phyloP scores from a whole-genome alignment of 2,888 invertebrate genomes.

The Trachelus stipa region DNA sequence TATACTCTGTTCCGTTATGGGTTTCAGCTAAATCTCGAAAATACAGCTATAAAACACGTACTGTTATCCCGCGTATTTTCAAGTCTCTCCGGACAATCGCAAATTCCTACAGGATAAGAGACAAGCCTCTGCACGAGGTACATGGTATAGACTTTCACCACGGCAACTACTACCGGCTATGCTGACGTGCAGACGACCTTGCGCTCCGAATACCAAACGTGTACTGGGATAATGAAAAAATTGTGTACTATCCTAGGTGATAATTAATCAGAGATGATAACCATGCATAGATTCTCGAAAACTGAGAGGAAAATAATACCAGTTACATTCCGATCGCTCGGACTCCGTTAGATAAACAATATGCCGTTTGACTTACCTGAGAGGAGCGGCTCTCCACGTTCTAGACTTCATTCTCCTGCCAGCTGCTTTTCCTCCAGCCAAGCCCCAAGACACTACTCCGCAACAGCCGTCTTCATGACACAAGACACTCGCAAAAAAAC shows the following conservation, averaged over 20 bases:
- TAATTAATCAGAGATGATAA: neutral
- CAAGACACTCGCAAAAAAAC: neutral
- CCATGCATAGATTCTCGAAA: neutral
- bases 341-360: neutral
- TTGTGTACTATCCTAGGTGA: neutral
- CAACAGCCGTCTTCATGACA: neutral
- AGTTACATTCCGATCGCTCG: neutral
- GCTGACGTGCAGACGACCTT: constrained; percentile 45
- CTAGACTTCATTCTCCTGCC: neutral
- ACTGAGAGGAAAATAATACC: neutral
- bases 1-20: neutral
- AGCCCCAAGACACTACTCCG: neutral
- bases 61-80: neutral
- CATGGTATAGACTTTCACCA: constrained; percentile 43
- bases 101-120: neutral
- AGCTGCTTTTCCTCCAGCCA: neutral
- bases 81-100: neutral
- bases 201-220: constrained; percentile 41
- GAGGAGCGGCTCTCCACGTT: neutral
- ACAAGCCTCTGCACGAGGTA: neutral
- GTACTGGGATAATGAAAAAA: constrained; percentile 6
- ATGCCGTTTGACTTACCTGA: neutral
- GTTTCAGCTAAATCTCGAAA: neutral
- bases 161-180: constrained; percentile 33
- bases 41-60: neutral